Evolutionary conservation across 2,797 vertebrate species (phyloP).

Genomic region (Sphenodon punctatus): DNA sequence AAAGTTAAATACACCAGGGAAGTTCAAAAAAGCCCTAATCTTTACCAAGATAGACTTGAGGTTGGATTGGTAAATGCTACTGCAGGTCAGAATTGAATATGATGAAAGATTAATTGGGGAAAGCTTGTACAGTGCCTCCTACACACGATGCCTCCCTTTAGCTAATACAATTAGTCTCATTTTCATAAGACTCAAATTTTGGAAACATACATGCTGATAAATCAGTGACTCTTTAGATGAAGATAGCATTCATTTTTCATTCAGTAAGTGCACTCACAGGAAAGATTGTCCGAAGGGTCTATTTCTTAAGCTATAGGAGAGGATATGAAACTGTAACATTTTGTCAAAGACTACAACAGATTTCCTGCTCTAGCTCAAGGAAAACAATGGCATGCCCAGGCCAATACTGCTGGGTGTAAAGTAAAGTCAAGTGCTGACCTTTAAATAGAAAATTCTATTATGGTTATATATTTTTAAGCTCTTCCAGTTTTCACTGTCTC

Average conservation of each 20-base stretch:
- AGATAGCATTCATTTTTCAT: not conserved
- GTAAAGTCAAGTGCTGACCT: not conserved
- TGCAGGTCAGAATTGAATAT: not conserved
- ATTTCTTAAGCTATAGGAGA: not conserved
- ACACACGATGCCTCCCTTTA: not conserved
- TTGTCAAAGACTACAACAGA: not conserved
- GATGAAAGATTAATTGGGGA: not conserved
- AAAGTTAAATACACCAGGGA: no score
- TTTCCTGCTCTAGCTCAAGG: not conserved
- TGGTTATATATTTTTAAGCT: not conserved
- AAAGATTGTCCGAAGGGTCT: not conserved
- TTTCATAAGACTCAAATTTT: not conserved
- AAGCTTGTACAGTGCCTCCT: not conserved
- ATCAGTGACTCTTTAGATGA: not conserved
- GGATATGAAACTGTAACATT: not conserved
- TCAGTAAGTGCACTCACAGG: not conserved
- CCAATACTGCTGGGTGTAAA: fast-evolving
- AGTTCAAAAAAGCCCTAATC: no score
- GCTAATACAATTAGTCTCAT: not conserved
- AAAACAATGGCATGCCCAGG: not conserved
- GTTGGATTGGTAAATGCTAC: not conserved
- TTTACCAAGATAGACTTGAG: no score
- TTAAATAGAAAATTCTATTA: not conserved
- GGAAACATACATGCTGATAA: not conserved
- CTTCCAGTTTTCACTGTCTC: not conserved